Base-by-base conservation (phyloP, 2,797 vertebrate genomes). In the Myotis myotis region DNA sequence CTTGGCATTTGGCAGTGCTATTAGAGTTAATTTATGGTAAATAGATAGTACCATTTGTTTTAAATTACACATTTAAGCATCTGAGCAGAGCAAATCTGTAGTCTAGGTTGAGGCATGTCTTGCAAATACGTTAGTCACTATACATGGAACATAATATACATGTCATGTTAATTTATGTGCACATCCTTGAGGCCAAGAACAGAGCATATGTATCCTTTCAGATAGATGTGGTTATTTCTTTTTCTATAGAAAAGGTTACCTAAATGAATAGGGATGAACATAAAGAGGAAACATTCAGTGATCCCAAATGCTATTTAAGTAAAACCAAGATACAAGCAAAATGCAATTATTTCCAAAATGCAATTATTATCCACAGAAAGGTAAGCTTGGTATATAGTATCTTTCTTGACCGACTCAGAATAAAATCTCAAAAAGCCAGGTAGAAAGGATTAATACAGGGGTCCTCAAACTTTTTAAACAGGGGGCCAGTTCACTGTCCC, bases 301-400 rank as follows among this genome's bases (percentile, higher is more conserved):
- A 79, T 82, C 11, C 51, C 64, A 87, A 72, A 87, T 23, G 3
- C 10, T 84, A 23, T 36, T 25, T 72, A 89, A 75, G 17, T 41
- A 93, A 96, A 91, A 96, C 23, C 30, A 91, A 92, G 36, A 57
- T 78, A 51, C 5, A 92, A 87, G 25, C 44, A 87, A 93, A 95
- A 93, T 62, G 15, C 23, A 51, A 51, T 81, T 57, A 10, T 86
- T 74, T 76, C 60, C 17, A 44, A 44, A 44, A 44, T 44, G 44
- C 44, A 44, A 44, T 92, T 78, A 25, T 80, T 89, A 49, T 49
- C 80, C 28, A 88, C 2, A 53, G 55, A 91, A 92, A 88, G 51
- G n/a, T 64, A 93, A 88, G 38, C 16, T 55, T 87, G 16, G 12
- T 74, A 72, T 23, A 28, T 23, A 62, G 20, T 25, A n/a, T 75